Evolutionary conservation across 2,113 vertebrate species (phyloP).

Genomic region (Channa maculata): DNA sequence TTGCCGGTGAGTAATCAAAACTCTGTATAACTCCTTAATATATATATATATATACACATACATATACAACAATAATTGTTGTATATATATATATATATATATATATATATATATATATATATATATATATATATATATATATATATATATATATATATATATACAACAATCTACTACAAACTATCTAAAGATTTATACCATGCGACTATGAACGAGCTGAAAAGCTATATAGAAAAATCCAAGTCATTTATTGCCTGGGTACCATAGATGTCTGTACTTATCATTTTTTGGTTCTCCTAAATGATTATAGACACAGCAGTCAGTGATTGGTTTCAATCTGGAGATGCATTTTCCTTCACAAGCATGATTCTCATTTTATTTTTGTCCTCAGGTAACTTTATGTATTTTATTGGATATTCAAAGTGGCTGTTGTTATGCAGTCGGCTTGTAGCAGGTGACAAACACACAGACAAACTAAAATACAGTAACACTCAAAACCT

Average conservation of each 20-base stretch:
- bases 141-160: too few species aligned
- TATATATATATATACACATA: too few species aligned
- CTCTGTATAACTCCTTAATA: background rate
- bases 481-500: background rate
- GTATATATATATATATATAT: too few species aligned
- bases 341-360: background rate
- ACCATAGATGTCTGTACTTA: background rate
- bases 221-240: too few species aligned
- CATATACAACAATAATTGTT: too few species aligned
- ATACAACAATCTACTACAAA: too few species aligned
- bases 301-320: too few species aligned
- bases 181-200: too few species aligned
- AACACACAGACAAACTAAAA: background rate
- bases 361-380: background rate
- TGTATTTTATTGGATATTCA: slow-evolving; percentile 88
- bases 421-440: slow-evolving; percentile 88
- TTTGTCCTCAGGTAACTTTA: slow-evolving; percentile 84
- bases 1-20: slow-evolving; percentile 79
- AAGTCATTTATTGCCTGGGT: too few species aligned
- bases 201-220: too few species aligned
- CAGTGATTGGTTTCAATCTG: background rate
- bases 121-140: too few species aligned
- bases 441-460: slow-evolving; percentile 87
- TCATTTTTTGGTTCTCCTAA: background rate
- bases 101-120: too few species aligned